Evolutionary conservation across 2,113 vertebrate genomes (phyloP), one percentile per base, ranked within the genome.

Genomic region (Pipa parva): DNA sequence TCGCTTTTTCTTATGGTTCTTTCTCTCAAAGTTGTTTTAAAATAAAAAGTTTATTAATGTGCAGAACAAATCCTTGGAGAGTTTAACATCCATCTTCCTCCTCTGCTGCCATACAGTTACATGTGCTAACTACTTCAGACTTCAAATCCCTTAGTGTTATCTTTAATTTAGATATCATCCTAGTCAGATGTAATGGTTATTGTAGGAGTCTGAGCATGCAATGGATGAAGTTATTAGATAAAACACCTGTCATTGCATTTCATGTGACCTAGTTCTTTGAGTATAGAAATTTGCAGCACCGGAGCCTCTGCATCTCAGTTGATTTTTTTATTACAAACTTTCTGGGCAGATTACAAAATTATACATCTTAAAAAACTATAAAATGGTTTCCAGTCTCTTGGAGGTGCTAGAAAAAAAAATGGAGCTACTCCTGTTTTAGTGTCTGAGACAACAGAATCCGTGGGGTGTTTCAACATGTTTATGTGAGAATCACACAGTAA

Each of bases 261-360:
- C 7, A 12, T 17, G 39, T 56, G 27, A 65, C 52, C 63, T 22
- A 65, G 37, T 57, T 65, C 36, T 65, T 17, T 37, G 52, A 29
- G 39, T 57, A 48, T 13, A 65, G 63, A 65, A 57, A 65, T 31
- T 27, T 24, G 12, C 63, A 57, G 51, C 4, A n/a, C 29, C 25
- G 7, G 25, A 20, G 5, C 31, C n/a, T 28, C 8, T 18, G 20
- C 62, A 17, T 25, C 50, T 25, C 24, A 24, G 13, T 17, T 8
- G 17, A 39, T 18, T 22, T 15, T 56, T 56, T 67, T 67, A 67
- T 67, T 67, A 59, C 28, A 67, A 67, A 67, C 48, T 5, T 59
- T 64, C 42, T 48, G 27, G 42, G 55, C 31, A 45, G 28, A 50
- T 67, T 67, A 67, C 45, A 67, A 67, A 67, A 67, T 17, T 67